Evolutionary conservation across 2,888 invertebrate species (phyloP).

Genomic region (Ecdyonurus torrentis): DNA sequence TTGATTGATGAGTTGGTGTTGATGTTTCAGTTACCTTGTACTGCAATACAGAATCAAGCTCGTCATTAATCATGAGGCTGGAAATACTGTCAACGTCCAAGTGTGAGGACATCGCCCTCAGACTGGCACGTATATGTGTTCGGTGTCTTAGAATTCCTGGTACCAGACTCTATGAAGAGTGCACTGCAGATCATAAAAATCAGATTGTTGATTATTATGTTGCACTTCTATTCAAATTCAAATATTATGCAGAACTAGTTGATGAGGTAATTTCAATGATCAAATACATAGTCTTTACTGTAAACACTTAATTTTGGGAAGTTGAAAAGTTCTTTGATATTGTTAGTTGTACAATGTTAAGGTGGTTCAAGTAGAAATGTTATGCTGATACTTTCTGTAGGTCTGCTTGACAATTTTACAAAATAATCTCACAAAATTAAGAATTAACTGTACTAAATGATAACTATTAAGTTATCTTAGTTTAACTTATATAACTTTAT

Average conservation of each 20-base stretch:
- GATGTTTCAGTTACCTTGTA: conserved; percentile 33
- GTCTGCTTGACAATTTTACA: no score
- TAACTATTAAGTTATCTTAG: no score
- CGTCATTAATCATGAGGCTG: conserved; percentile 39
- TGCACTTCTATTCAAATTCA: conserved; percentile 37
- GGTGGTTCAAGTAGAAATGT: no score
- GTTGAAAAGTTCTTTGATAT: no score
- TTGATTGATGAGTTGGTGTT: neutral
- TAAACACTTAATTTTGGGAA: no score
- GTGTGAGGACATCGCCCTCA: conserved; percentile 41
- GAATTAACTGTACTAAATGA: no score
- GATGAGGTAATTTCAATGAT: conserved; percentile 27
- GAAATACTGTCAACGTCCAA: conserved; percentile 41
- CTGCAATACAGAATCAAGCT: conserved; percentile 40
- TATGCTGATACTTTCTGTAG: no score
- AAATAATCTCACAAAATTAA: no score
- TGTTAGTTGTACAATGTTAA: no score
- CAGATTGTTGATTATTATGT: conserved; percentile 42
- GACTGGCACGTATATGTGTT: conserved; percentile 37
- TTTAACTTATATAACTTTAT: no score
- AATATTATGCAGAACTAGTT: conserved; percentile 33
- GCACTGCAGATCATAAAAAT: conserved; percentile 27
- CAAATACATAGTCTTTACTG: no score
- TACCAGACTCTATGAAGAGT: conserved; percentile 11
- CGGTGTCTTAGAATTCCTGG: conserved; percentile 27